Conservation (phyloP, 1,140 invertebrate genomes). For the Ceratosolen solmsi region DNA sequence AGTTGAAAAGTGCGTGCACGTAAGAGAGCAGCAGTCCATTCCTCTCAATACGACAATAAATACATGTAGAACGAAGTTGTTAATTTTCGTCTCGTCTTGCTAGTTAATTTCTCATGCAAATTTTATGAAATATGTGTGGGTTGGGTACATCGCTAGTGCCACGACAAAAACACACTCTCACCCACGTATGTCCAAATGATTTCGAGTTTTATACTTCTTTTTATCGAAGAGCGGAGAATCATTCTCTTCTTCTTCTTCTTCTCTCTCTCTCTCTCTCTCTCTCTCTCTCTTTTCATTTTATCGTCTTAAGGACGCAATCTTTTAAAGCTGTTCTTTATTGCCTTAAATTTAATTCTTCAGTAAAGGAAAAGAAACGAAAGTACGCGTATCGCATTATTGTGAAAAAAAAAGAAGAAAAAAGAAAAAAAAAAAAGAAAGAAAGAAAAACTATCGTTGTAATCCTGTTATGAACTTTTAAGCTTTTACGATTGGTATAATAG, state of each 20-base stretch:
- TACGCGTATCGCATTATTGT: no score
- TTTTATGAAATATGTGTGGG: constrained; percentile 19
- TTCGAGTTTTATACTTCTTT: constrained; percentile 3
- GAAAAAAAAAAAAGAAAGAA: no score
- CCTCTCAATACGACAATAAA: constrained; percentile 3
- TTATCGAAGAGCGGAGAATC: no score
- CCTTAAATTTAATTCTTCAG: not conserved
- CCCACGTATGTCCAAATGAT: not conserved
- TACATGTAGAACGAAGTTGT: constrained; percentile 23
- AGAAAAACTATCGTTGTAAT: not conserved
- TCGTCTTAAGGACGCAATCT: not conserved
- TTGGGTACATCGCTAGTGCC: not conserved
- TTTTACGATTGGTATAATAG: not conserved
- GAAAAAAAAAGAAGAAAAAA: no score
- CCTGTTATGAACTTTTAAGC: not conserved
- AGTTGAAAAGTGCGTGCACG: not conserved
- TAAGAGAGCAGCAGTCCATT: not conserved
- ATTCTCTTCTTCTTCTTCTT: no score
- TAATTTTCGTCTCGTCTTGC: constrained; percentile 34
- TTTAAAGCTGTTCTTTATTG: not conserved
- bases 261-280: no score
- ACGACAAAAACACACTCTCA: not conserved
- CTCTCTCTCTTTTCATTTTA: not conserved
- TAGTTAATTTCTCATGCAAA: constrained; percentile 41
- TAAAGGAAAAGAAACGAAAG: no score